Evolutionary conservation across 2,888 invertebrate genomes (phyloP).

Genomic region (Drosophila pegasa): DNA sequence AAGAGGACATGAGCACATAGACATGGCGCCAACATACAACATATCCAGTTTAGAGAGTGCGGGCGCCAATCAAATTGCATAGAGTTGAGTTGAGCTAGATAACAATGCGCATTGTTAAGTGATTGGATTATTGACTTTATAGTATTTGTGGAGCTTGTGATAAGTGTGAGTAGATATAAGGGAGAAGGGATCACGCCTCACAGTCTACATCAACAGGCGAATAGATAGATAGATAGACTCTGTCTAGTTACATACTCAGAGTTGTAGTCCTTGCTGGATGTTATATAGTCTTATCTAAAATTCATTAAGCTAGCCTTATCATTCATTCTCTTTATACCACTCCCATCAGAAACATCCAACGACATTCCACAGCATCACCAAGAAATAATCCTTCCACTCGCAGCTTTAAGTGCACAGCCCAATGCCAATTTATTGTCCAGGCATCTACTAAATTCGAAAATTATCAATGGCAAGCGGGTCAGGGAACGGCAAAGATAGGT

Average conservation of each 20-base stretch:
- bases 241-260: too few relatives aligned
- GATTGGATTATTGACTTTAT: constrained; percentile 44
- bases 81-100: constrained; percentile 4
- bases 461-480: not conserved
- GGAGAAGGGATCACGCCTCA: too few relatives aligned
- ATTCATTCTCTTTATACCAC: not conserved
- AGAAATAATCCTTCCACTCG: not conserved
- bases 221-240: too few relatives aligned
- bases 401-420: not conserved
- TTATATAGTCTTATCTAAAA: not conserved
- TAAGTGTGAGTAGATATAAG: constrained; percentile 5
- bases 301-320: not conserved
- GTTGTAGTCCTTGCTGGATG: too few relatives aligned
- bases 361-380: not conserved
- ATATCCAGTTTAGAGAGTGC: constrained; percentile 38
- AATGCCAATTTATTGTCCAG: constrained; percentile 3
- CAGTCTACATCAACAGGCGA: too few relatives aligned
- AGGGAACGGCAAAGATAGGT: not conserved
- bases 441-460: not conserved
- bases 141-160: not conserved
- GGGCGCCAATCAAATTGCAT: constrained; percentile 43
- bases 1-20: constrained; percentile 17
- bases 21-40: constrained; percentile 49
- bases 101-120: constrained; percentile 30
- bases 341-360: not conserved